A percentile compares a stretch with the other conserved stretches of the same genome.
Conservation (phyloP, 2,797 vertebrate genomes). For the Sitta carolinensis region DNA sequence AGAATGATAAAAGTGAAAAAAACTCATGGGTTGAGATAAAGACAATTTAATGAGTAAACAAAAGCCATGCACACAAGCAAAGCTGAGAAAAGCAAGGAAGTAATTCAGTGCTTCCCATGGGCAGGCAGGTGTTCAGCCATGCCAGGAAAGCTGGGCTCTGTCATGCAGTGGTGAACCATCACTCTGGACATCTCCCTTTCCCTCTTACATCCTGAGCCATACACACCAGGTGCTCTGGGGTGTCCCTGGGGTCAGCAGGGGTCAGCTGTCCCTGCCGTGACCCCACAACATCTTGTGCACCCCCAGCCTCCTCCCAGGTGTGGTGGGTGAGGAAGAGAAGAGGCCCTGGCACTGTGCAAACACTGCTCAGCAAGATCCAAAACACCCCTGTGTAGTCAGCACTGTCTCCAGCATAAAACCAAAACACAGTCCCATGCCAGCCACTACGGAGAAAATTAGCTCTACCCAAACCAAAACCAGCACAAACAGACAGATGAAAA, state of each 20-base stretch:
- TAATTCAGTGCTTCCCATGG: neutral
- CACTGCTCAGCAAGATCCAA: neutral
- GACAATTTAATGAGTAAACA: neutral
- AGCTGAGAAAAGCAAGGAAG: neutral
- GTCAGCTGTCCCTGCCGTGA: neutral
- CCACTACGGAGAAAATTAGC: neutral
- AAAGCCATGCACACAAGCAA: neutral
- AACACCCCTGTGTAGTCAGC: neutral
- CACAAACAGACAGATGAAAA: neutral
- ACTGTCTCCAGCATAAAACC: neutral
- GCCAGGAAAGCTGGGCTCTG: neutral
- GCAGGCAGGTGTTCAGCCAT: neutral
- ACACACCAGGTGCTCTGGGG: neutral
- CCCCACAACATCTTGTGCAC: too few species aligned
- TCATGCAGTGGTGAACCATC: neutral
- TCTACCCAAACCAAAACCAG: neutral
- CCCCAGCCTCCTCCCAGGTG: neutral
- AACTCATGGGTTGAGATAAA: neutral
- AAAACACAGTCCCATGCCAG: neutral
- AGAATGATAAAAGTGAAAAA: neutral
- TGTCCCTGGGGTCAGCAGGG: too few species aligned
- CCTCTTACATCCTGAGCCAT: rapidly evolving
- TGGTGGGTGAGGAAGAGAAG: neutral
- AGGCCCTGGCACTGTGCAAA: neutral
- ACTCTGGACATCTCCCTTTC: neutral